Percentiles rank a stretch among this genome's conserved stretches.
phyloP scores from a whole-genome alignment of 2,113 vertebrate genomes.

The Lepus europaeus region DNA sequence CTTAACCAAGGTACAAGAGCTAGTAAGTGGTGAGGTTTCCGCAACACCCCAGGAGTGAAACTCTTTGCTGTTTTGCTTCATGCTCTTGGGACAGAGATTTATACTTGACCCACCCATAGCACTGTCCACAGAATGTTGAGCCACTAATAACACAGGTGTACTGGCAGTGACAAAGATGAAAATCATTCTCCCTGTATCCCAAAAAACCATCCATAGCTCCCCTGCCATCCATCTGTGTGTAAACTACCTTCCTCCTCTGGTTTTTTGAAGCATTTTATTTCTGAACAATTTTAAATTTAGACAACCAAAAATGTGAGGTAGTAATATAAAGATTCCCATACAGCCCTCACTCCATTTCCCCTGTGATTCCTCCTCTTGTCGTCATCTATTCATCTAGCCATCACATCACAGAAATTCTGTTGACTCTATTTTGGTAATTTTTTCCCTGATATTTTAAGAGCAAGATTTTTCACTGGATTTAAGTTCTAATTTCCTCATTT shows the following conservation, averaged over 20 bases:
- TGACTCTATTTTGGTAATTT: not conserved
- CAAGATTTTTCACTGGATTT: not conserved
- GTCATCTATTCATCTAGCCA: not conserved
- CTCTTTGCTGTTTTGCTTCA: not conserved
- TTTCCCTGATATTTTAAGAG: not conserved
- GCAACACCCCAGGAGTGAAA: not conserved
- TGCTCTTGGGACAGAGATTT: not conserved
- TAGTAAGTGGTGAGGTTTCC: not conserved
- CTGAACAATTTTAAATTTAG: too few relatives aligned
- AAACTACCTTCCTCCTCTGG: not conserved
- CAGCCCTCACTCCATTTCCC: too few relatives aligned
- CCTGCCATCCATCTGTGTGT: not conserved
- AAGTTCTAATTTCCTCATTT: not conserved
- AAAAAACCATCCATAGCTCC: fast-evolving
- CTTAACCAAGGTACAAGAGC: not conserved
- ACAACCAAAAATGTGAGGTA: too few relatives aligned
- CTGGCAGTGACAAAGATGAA: not conserved
- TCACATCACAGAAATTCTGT: not conserved
- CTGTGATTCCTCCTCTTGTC: too few relatives aligned
- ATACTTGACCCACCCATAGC: not conserved
- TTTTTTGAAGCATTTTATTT: too few relatives aligned
- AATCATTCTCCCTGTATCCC: not conserved
- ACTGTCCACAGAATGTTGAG: not conserved
- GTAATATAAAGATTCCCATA: too few relatives aligned
- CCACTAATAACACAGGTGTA: not conserved